Conservation (phyloP, 2,888 invertebrate species). For the Tortrix viridana region DNA sequence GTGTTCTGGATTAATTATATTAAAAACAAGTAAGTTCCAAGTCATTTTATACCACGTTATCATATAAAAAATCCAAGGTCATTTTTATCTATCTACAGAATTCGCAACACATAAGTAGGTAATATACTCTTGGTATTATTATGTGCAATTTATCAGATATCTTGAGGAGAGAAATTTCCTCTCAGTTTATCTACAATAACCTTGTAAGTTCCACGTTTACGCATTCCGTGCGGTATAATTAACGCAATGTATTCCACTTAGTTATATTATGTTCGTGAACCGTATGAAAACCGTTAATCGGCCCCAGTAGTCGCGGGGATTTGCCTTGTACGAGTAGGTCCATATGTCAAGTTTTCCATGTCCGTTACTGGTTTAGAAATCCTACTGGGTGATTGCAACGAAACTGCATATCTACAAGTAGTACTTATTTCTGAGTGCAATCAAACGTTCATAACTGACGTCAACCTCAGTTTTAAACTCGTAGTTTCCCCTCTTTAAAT, state of each 20-base stretch:
- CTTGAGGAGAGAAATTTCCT: conserved; percentile 23
- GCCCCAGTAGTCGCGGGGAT: background rate
- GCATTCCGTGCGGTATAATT: background rate
- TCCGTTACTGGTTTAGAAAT: background rate
- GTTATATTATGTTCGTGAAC: conserved; percentile 2
- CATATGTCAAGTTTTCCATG: background rate
- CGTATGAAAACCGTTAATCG: conserved; percentile 22
- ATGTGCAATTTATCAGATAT: conserved; percentile 31
- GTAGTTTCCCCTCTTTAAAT: no score
- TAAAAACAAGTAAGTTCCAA: conserved; percentile 24
- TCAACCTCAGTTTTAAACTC: no score
- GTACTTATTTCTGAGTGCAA: conserved; percentile 12
- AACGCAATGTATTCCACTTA: background rate
- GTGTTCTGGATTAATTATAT: conserved; percentile 15
- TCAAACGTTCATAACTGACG: conserved; percentile 9
- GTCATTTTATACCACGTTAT: background rate
- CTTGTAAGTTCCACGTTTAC: conserved; percentile 7
- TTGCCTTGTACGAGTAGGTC: background rate
- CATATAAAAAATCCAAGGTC: no score
- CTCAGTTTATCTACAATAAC: conserved; percentile 10
- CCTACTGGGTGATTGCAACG: no score
- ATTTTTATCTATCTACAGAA: conserved; percentile 5
- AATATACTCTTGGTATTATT: no score
- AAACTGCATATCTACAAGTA: background rate
- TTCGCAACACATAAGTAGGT: conserved; percentile 13